A percentile compares a stretch with the other conserved stretches of the same genome.
phyloP scores from a whole-genome alignment of 2,113 vertebrate species.

The Procapra przewalskii region DNA sequence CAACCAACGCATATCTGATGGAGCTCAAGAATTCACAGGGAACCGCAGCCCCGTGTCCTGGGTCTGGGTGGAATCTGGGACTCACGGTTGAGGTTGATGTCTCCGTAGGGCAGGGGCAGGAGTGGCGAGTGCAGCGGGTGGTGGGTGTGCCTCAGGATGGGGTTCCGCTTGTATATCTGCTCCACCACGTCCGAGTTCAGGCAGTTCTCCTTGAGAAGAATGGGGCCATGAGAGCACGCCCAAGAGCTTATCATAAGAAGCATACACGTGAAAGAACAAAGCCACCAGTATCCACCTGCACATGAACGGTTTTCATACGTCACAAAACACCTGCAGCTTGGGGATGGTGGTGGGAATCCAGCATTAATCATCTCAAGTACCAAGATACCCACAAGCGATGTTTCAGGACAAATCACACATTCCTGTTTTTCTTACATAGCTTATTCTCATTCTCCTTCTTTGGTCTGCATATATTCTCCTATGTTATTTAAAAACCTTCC shows the following conservation, averaged over 20 bases:
- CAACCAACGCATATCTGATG: rapidly evolving
- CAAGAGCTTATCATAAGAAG: rapidly evolving
- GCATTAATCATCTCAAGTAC: background rate
- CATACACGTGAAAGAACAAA: rapidly evolving
- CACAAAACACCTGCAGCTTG: background rate
- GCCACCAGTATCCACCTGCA: rapidly evolving
- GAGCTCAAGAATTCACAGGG: background rate
- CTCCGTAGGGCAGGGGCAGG: constrained; percentile 95
- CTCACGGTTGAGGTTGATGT: constrained; percentile 90
- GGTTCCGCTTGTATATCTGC: constrained; percentile 97
- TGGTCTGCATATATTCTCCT: background rate
- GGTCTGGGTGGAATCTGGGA: rapidly evolving
- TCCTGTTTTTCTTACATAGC: background rate
- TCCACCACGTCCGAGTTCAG: constrained; percentile 95
- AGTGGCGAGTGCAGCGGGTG: constrained; percentile 93
- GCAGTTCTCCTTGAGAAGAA: constrained; percentile 91
- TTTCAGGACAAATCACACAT: background rate
- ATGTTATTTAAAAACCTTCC: background rate
- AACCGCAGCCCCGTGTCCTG: rapidly evolving
- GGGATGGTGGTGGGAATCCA: rapidly evolving
- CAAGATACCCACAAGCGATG: background rate
- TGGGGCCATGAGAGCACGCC: background rate
- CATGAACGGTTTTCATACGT: rapidly evolving
- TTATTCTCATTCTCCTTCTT: background rate
- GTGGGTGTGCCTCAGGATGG: constrained; percentile 94